Base-by-base conservation (phyloP, 2,797 vertebrate species). In the Iguana delicatissima region DNA sequence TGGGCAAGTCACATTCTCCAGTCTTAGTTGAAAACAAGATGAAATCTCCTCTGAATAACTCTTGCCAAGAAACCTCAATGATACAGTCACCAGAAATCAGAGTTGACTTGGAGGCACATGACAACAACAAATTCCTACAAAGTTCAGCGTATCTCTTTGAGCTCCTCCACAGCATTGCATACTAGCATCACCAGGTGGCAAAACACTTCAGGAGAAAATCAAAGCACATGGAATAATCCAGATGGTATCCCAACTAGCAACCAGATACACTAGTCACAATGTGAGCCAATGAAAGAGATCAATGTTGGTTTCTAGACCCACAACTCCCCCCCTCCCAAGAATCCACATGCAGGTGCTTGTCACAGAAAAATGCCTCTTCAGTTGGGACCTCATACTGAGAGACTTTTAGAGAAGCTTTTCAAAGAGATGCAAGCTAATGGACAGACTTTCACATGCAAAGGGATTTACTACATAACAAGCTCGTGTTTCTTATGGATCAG, bases 261-360 rank as follows among this genome's bases (percentile, higher is more conserved):
- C 77, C 42, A 90, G 84, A 90, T 90, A 86, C 29, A 81, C 67
- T 24, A 81, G 77, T 38, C 59, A 90, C 67, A 77, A 81, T 52
- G 24, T 62, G 77, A 86, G 89, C 22, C 57, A 62, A 69, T 46
- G 50, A 85, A 82, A 79, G 46, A 57, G 83, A 84, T 64, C 13
- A 9, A 59, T 46, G 76, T 57, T 64, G 72, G 59, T 80, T 80
- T 85, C 74, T 62, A 62, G 29, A 59, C 79, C 86, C 22, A 16
- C 64, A 81, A 74, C 42, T 46, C 4, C 42, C 42, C 42, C 32
- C 89, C 55, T 80, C 69, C 35, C 84, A 38, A 67, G 77, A 22
- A 81, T 59, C 14, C 38, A 72, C 81, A 35, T 59, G 14, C 29
- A 86, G 42, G 52, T 46, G 24, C 22, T 80, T 73, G 26, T 73